A percentile compares a stretch with the other conserved stretches of the same genome.
phyloP scores from a whole-genome alignment of 2,113 vertebrate genomes.

The Carassius auratus region DNA sequence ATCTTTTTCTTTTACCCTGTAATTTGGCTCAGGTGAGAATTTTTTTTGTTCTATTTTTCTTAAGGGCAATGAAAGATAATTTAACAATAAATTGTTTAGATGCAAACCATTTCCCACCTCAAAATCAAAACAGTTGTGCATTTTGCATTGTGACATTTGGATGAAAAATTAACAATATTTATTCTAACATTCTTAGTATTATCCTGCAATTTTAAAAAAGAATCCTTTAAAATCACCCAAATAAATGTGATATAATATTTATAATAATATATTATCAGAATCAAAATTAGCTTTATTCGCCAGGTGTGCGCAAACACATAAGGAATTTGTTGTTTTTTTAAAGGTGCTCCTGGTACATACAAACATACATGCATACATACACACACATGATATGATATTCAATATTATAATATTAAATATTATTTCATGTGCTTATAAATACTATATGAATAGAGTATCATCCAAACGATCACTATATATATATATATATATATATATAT shows the following conservation, averaged over 20 bases:
- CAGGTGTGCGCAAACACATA: no score
- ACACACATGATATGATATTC: no score
- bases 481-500: no score
- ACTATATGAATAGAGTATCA: neutral
- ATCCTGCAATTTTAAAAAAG: no score
- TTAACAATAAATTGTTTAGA: neutral
- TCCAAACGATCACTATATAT: no score
- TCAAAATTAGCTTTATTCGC: no score
- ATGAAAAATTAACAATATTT: neutral
- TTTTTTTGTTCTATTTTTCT: no score
- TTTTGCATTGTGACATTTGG: neutral
- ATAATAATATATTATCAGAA: no score
- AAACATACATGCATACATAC: no score
- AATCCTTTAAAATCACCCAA: neutral
- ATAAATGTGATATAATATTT: neutral
- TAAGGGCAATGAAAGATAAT: neutral
- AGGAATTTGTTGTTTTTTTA: no score
- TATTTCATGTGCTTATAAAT: neutral
- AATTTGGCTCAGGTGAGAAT: neutral
- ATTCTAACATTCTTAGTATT: neutral
- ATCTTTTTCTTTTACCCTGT: neutral
- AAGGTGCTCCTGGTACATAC: no score
- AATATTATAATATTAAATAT: no score
- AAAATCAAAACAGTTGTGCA: neutral
- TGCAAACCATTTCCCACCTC: neutral